Evolutionary conservation across 2,888 invertebrate genomes (phyloP).

Genomic region (Cotesia congregata): DNA sequence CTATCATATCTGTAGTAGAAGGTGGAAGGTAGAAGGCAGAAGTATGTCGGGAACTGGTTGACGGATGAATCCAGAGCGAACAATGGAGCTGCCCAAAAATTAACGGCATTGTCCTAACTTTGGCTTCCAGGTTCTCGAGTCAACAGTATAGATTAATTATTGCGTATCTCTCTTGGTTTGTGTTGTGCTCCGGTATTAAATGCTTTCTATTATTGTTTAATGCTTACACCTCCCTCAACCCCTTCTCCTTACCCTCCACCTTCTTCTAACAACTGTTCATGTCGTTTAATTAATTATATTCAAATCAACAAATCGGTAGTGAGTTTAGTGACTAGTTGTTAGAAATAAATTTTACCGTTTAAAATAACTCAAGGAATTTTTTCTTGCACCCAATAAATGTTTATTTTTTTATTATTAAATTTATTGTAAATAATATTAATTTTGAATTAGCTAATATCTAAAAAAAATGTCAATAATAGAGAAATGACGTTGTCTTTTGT

Average conservation of each 20-base stretch:
- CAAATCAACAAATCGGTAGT: too few species aligned
- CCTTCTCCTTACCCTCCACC: neutral
- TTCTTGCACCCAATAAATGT: too few species aligned
- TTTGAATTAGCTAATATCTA: too few species aligned
- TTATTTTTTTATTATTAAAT: too few species aligned
- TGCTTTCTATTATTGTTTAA: conserved; percentile 3
- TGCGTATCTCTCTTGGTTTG: conserved; percentile 23
- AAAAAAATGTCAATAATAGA: too few species aligned
- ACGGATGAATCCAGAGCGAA: conserved; percentile 68
- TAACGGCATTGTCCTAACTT: conserved; percentile 70
- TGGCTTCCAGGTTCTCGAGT: conserved; percentile 56
- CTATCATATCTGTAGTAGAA: conserved; percentile 37
- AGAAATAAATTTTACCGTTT: neutral
- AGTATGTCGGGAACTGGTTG: conserved; percentile 59
- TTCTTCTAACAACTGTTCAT: neutral
- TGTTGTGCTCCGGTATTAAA: neutral
- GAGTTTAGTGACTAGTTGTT: neutral
- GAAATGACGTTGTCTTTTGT: too few species aligned
- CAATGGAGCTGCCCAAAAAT: conserved; percentile 69
- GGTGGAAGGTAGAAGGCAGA: conserved; percentile 28
- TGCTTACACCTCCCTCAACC: neutral
- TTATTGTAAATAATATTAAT: too few species aligned
- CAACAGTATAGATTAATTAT: conserved; percentile 34
- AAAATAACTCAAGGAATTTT: too few species aligned
- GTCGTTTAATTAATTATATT: neutral